Evolutionary conservation across 2,888 invertebrate species (phyloP), one percentile per base, ranked within the genome.

Genomic region (Oasisia sp.): DNA sequence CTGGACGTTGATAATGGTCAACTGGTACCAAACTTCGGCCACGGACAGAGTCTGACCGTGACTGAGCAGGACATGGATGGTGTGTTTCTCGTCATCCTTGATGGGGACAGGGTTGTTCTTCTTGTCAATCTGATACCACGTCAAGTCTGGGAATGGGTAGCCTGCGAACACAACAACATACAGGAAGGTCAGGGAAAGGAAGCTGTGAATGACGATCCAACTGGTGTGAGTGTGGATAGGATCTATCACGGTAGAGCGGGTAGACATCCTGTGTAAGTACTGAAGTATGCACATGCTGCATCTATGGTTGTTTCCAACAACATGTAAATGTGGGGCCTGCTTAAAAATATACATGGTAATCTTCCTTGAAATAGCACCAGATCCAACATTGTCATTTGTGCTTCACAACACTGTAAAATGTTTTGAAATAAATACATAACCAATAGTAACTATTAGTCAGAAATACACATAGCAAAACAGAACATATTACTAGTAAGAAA

Each of bases 1-100:
- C 92, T 95, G 95, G 2, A 96, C 95, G 91, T 96, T 95, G 91
- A 95, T 95, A 27, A 96, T 95, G 74, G 94, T 94, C n/a, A 96
- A 93, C 74, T 95, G 95, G 93, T 95, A 95, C 96, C 96, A 96
- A 32, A 94, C 93, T 91, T 96, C 95, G 32, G 95, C 94, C 89
- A 95, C 92, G 12, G 93, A 93, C 9, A 96, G 92, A 44, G 94
- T 94, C 92, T 95, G 94, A 92, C 94, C 94, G 92, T 95, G 95
- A 19, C 94, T 94, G 8, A 95, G 94, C 94, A 95, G 94, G 91
- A 95, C 95, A 92, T 95, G 95, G 92, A 96, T 95, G 92, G 94
- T 94, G 93, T 95, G 95, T 92, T 95, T 95, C 93, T 95, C 95
- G 92, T 95, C 94, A 91, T 96, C 95, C 14, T 93, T 95, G 45